Percentiles rank a stretch among this genome's conserved stretches.
Evolutionary conservation across 2,888 invertebrate genomes (phyloP).

Genomic region (Drosophila acutilabella): DNA sequence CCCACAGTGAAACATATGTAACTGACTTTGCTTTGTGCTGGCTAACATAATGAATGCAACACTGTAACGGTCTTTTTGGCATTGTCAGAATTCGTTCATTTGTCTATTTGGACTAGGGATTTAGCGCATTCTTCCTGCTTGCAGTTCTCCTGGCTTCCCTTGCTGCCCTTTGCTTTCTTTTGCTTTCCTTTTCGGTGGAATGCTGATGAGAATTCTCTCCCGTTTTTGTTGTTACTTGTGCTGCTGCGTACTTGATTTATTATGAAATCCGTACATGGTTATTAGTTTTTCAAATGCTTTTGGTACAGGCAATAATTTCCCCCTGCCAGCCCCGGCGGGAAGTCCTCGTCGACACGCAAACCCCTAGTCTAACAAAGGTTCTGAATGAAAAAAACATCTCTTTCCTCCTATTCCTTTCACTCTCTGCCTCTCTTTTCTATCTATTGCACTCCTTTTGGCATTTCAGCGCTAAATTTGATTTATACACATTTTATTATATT

Average conservation of each 20-base stretch:
- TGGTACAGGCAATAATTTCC: constrained; percentile 70
- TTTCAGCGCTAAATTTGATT: constrained; percentile 78
- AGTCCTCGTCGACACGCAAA: constrained; percentile 40
- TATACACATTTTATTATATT: constrained; percentile 79
- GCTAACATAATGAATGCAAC: constrained; percentile 48
- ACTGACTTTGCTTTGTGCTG: constrained; percentile 45
- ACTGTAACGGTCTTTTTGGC: constrained; percentile 22
- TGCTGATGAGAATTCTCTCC: constrained; percentile 33
- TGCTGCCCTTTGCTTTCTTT: not conserved
- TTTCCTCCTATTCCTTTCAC: constrained; percentile 3
- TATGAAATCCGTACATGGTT: constrained; percentile 79
- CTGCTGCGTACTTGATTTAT: constrained; percentile 70
- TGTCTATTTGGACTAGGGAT: constrained; percentile 66
- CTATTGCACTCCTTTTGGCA: constrained; percentile 61
- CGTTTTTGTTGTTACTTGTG: constrained; percentile 14
- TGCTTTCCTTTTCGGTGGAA: constrained; percentile 15
- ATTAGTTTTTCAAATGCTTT: constrained; percentile 71
- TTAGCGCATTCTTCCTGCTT: constrained; percentile 31
- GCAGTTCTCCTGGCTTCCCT: not conserved
- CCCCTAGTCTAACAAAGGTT: constrained; percentile 40
- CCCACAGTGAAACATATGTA: constrained; percentile 67
- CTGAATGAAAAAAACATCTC: constrained; percentile 14
- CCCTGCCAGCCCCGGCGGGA: constrained; percentile 49
- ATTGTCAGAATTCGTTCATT: constrained; percentile 41
- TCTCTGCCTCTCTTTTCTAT: constrained; percentile 5